Percentiles rank a stretch among this genome's conserved stretches.
Conservation (phyloP, 2,888 invertebrate genomes). For the Tiliacea citrago region DNA sequence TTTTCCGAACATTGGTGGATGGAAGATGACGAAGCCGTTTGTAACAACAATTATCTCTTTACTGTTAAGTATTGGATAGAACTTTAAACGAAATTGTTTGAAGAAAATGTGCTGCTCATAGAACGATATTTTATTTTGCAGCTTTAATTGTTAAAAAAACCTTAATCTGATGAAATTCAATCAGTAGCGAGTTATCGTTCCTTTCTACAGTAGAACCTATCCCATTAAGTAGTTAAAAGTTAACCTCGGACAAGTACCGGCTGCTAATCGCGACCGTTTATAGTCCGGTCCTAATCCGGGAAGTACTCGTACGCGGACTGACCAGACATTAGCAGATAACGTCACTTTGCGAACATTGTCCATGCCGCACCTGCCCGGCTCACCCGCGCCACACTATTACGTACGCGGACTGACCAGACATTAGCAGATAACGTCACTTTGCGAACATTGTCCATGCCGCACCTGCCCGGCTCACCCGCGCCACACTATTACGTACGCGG, state of each 20-base stretch:
- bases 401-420: conserved; percentile 25
- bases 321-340: conserved; percentile 50
- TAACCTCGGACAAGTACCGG: background rate
- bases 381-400: conserved; percentile 17
- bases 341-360: conserved; percentile 48
- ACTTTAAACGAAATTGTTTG: background rate
- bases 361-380: conserved; percentile 13
- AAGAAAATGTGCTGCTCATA: background rate
- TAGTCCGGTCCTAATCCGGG: conserved; percentile 14
- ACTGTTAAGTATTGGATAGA: background rate
- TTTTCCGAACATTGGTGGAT: background rate
- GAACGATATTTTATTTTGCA: background rate
- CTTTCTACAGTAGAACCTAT: background rate
- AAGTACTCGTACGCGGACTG: conserved; percentile 7
- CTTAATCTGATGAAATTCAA: background rate
- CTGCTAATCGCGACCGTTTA: conserved; percentile 32
- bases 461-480: too few relatives aligned
- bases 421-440: conserved; percentile 52
- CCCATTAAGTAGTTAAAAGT: conserved; percentile 14
- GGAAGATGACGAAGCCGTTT: conserved; percentile 18
- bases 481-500: too few relatives aligned
- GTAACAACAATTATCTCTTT: background rate
- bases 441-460: conserved; percentile 41
- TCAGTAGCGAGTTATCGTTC: background rate
- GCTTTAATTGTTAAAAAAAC: too few relatives aligned